Evolutionary conservation across 1,140 invertebrate species (phyloP).

Genomic region (Chironomus tepperi): DNA sequence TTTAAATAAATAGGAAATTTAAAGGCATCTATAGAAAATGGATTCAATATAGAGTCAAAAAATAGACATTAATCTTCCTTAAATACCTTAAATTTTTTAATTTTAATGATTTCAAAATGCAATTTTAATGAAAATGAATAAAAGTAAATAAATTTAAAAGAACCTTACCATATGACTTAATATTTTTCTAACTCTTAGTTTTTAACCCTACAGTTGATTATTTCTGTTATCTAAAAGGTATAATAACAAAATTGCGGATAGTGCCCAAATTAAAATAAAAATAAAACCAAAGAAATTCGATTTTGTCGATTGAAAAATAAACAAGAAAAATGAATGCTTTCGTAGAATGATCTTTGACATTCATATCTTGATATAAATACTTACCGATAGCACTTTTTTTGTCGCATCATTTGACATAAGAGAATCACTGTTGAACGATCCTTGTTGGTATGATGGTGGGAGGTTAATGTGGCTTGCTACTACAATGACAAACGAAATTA

Average conservation of each 20-base stretch:
- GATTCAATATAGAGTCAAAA: too few relatives aligned
- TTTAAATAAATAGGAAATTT: too few relatives aligned
- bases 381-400: constrained; percentile 15
- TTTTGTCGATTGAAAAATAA: not conserved
- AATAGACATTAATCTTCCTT: too few relatives aligned
- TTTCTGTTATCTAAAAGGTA: constrained; percentile 21
- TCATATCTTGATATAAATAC: not conserved
- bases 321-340: not conserved
- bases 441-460: not conserved
- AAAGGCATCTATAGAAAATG: too few relatives aligned
- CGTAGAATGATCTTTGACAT: not conserved
- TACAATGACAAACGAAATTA: not conserved
- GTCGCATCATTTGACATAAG: not conserved
- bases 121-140: not conserved
- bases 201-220: not conserved
- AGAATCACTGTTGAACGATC: not conserved
- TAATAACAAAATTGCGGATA: constrained; percentile 16
- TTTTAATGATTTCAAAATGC: not conserved
- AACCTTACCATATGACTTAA: too few relatives aligned
- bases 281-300: constrained; percentile 5
- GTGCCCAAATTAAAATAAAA: constrained; percentile 10
- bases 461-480: not conserved
- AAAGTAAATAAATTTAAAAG: not conserved
- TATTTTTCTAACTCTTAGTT: too few relatives aligned
- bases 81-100: too few relatives aligned